Percentiles rank a stretch among this genome's conserved stretches.
These are phyloP conservation scores for Enteromius paludinosus DNA, from an alignment of 2,797 vertebrate species.

Conservation along the genomic window DNA sequence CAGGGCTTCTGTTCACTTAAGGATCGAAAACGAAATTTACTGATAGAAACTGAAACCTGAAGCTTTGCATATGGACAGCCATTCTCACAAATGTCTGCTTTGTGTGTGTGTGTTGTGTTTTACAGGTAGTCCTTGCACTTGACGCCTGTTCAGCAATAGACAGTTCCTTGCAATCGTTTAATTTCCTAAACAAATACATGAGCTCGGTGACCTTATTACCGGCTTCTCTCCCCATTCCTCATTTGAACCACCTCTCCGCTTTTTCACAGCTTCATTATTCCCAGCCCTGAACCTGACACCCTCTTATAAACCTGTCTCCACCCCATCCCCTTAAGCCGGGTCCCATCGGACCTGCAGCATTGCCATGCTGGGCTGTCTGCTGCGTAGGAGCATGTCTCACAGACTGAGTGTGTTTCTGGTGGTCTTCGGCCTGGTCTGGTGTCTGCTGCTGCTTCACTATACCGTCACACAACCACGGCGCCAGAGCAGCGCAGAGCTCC, in stretches of 20 bases:
- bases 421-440: conserved; percentile 93
- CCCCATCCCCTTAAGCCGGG: conserved; percentile 21
- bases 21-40: neutral
- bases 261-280: neutral
- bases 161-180: neutral
- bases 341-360: conserved; percentile 13
- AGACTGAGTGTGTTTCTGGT: conserved; percentile 92
- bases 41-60: neutral
- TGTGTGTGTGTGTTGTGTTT: conserved; percentile 1
- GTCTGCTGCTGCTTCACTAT: conserved; percentile 92
- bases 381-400: conserved; percentile 95
- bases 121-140: conserved; percentile 12
- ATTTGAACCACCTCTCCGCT: neutral
- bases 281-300: neutral
- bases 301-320: conserved; percentile 4
- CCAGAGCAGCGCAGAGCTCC: conserved; percentile 91
- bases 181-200: neutral
- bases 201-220: neutral
- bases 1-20: neutral
- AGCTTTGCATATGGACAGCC: neutral
- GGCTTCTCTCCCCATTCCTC: neutral
- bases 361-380: conserved; percentile 88
- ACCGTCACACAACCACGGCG: conserved; percentile 91
- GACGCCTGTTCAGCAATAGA: neutral
- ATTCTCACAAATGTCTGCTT: neutral